phyloP scores from a whole-genome alignment of 92 coral and sea anemone genomes.

The Siderastrea siderea region DNA sequence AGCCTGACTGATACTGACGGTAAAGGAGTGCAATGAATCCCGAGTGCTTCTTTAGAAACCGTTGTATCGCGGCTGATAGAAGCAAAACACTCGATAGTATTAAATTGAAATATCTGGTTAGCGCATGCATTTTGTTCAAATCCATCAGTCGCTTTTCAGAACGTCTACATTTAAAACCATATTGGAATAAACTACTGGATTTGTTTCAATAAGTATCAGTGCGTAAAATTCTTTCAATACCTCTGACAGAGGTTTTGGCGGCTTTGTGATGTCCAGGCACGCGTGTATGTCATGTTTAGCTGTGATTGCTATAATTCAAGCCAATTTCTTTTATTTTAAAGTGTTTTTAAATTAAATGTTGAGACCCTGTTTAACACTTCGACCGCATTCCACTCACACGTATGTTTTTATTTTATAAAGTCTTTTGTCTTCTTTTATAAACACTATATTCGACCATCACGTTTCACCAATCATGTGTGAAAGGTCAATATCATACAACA shows the following conservation, averaged over 20 bases:
- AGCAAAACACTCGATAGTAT: background rate
- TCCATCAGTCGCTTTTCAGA: background rate
- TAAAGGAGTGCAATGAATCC: too few species aligned
- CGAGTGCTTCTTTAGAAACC: too few species aligned
- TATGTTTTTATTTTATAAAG: constrained; percentile 3
- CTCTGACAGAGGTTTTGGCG: background rate
- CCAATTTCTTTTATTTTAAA: background rate
- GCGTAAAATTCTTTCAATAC: background rate
- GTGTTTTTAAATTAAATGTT: background rate
- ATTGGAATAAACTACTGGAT: background rate
- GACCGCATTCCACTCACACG: constrained; percentile 26
- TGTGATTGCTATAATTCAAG: background rate
- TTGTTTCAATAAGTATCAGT: background rate
- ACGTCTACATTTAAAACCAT: background rate
- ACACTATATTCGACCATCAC: constrained; percentile 25
- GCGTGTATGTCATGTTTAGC: constrained; percentile 7
- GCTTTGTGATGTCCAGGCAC: background rate
- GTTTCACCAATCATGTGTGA: constrained; percentile 32
- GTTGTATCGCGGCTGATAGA: background rate
- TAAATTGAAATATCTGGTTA: background rate
- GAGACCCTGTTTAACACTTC: constrained; percentile 7
- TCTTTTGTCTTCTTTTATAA: constrained; percentile 4
- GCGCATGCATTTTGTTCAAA: background rate
- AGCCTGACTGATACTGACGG: too few species aligned
- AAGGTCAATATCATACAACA: background rate